Evolutionary conservation across 2,113 vertebrate species (phyloP).

Genomic region (Gallinago jamesoni): DNA sequence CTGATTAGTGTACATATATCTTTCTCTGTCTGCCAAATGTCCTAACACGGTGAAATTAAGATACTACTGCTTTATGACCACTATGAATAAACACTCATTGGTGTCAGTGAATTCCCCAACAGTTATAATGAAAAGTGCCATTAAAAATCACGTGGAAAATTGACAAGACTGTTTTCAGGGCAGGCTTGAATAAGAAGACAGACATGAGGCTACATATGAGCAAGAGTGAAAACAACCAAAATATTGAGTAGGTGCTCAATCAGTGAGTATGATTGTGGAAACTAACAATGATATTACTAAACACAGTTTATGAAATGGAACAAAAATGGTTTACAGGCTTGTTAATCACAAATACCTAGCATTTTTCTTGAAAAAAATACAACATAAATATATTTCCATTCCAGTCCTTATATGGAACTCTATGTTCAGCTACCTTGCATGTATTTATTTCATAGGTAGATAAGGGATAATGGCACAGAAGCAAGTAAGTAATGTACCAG

Average conservation of each 20-base stretch:
- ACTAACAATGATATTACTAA: background rate
- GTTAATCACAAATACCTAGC: background rate
- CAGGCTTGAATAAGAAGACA: background rate
- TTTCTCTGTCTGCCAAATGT: background rate
- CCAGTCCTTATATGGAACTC: background rate
- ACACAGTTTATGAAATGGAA: background rate
- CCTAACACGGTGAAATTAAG: background rate
- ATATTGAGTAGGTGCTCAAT: background rate
- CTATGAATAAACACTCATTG: background rate
- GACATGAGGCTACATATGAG: background rate
- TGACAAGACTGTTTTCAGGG: background rate
- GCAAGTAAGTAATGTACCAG: background rate
- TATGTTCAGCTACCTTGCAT: background rate
- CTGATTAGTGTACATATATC: background rate
- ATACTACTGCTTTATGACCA: background rate
- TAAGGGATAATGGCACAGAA: background rate
- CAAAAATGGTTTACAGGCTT: background rate
- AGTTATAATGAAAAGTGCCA: background rate
- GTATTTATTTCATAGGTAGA: constrained; percentile 1
- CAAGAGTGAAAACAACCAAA: background rate
- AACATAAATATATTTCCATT: background rate
- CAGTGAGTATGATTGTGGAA: background rate
- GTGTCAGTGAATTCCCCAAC: background rate
- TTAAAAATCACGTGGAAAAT: background rate
- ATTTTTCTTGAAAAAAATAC: background rate